These are phyloP conservation scores for Ochropacha duplaris DNA, from an alignment of 2,888 invertebrate species.

Conservation along the genomic window DNA sequence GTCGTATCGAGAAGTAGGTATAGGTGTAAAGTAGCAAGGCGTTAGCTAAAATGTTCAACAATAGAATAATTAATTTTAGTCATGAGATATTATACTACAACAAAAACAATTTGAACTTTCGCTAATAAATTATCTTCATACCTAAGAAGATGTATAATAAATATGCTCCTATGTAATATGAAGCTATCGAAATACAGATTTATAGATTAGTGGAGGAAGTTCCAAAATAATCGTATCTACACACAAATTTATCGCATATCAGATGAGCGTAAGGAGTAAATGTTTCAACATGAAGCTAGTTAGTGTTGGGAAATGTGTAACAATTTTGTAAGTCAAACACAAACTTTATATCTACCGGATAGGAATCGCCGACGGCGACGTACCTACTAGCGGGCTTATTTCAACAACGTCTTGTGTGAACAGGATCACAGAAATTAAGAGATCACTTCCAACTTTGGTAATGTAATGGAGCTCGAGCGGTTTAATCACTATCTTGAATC, in stretches of 20 bases:
- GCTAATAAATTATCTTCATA: background rate
- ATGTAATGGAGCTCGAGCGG: conserved; percentile 15
- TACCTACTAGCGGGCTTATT: conserved; percentile 11
- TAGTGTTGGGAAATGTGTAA: conserved; percentile 46
- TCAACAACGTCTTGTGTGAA: conserved; percentile 30
- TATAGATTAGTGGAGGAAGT: conserved; percentile 2
- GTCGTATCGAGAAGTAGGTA: too few relatives aligned
- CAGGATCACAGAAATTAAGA: conserved; percentile 25
- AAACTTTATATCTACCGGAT: conserved; percentile 27
- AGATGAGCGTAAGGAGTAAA: conserved; percentile 48
- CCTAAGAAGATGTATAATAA: background rate
- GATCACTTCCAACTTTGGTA: conserved; percentile 25
- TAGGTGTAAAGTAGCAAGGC: too few relatives aligned
- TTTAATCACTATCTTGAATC: conserved; percentile 15
- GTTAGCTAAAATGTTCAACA: too few relatives aligned
- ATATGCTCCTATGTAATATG: background rate
- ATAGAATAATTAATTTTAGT: too few relatives aligned
- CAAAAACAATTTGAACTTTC: background rate
- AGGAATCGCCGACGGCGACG: conserved; percentile 18
- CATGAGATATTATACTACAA: background rate
- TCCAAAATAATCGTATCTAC: conserved; percentile 24
- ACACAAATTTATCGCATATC: conserved; percentile 48
- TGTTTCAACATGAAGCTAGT: conserved; percentile 44
- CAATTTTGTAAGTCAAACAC: conserved; percentile 44
- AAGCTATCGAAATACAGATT: background rate